phyloP scores from a whole-genome alignment of 2,113 vertebrate genomes.

The Cyanocitta stelleri region DNA sequence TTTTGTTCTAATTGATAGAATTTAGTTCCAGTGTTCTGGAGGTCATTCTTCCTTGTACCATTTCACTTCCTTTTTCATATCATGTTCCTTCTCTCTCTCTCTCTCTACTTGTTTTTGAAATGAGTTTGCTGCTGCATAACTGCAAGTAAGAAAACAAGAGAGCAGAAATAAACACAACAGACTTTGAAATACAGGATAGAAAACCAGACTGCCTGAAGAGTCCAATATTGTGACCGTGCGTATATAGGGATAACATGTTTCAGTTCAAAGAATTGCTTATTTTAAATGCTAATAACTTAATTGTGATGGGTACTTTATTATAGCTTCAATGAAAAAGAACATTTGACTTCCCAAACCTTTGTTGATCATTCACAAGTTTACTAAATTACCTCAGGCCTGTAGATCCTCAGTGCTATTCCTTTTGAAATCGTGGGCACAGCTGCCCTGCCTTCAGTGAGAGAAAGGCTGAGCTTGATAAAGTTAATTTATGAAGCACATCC shows the following conservation, averaged over 20 bases:
- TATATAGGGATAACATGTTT: neutral
- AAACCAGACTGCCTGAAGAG: neutral
- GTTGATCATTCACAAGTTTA: neutral
- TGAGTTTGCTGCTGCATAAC: neutral
- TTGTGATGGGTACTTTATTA: neutral
- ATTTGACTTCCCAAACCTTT: neutral
- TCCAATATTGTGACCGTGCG: neutral
- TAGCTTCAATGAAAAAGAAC: neutral
- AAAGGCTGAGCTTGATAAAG: neutral
- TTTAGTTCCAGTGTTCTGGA: neutral
- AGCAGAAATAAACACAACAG: fast-evolving
- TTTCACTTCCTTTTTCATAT: neutral
- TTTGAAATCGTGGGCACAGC: neutral
- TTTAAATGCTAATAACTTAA: neutral
- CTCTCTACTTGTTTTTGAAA: neutral
- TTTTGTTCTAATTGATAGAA: neutral
- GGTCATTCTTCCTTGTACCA: neutral
- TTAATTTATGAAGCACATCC: neutral
- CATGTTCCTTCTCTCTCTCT: neutral
- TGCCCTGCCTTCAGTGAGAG: neutral
- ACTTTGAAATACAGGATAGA: neutral
- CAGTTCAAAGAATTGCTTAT: neutral
- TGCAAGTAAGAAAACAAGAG: neutral
- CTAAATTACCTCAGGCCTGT: neutral
- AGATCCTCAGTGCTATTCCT: neutral